phyloP scores from a whole-genome alignment of 1,140 invertebrate genomes.

The Drosophila leontia region DNA sequence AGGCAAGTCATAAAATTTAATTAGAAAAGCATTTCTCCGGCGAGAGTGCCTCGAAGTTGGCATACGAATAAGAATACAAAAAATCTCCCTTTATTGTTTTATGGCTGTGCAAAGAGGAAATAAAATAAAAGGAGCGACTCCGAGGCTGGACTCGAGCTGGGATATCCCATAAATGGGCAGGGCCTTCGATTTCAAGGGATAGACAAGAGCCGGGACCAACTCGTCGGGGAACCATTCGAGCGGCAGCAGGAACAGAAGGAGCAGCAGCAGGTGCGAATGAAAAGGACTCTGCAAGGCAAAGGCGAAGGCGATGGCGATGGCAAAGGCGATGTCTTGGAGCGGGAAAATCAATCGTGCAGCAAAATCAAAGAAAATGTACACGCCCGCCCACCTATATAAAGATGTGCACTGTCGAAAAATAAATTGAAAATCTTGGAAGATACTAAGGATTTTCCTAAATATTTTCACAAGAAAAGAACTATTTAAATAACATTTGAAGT shows the following conservation, averaged over 20 bases:
- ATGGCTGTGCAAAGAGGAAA: constrained; percentile 58
- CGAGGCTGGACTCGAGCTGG: constrained; percentile 29
- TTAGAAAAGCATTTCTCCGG: constrained; percentile 75
- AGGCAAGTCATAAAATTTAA: constrained; percentile 80
- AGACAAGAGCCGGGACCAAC: constrained; percentile 29
- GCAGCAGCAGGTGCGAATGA: constrained; percentile 72
- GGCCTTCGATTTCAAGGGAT: constrained; percentile 25
- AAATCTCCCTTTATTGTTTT: constrained; percentile 75
- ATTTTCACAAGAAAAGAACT: too few relatives aligned
- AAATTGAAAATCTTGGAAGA: neutral
- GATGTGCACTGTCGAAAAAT: constrained; percentile 17
- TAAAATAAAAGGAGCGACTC: constrained; percentile 42
- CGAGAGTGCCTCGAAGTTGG: constrained; percentile 61
- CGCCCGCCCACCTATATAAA: constrained; percentile 4
- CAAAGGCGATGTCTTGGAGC: constrained; percentile 34
- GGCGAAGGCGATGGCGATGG: neutral
- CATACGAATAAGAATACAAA: constrained; percentile 56
- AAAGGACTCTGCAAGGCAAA: constrained; percentile 50
- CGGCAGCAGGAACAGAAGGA: constrained; percentile 18
- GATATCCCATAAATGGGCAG: constrained; percentile 56
- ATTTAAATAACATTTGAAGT: too few relatives aligned
- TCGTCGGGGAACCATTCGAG: constrained; percentile 63
- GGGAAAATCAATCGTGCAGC: constrained; percentile 78
- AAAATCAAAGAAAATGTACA: constrained; percentile 57
- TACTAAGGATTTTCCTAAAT: neutral